Conservation (phyloP, 2,888 invertebrate genomes). For the Monoplex corrugatus region DNA sequence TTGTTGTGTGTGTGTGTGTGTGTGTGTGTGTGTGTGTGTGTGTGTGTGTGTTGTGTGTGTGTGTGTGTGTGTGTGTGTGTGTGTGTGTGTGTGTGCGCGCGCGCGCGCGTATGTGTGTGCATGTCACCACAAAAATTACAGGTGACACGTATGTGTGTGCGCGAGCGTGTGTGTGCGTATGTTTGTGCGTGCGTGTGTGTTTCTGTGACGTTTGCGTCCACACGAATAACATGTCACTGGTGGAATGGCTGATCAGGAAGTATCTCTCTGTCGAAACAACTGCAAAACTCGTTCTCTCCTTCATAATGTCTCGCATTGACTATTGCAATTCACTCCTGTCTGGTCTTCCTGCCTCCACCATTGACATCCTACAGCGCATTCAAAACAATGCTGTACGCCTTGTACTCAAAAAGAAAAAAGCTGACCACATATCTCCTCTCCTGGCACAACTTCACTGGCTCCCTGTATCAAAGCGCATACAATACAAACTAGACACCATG, state of each 20-base stretch:
- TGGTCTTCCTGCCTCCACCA: too few species aligned
- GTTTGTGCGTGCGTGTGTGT: not conserved
- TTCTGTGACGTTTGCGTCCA: not conserved
- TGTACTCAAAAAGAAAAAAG: too few species aligned
- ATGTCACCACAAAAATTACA: not conserved
- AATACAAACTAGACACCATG: too few species aligned
- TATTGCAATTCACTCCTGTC: too few species aligned
- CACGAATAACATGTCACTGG: too few species aligned
- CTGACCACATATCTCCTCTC: too few species aligned
- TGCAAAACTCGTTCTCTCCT: not conserved
- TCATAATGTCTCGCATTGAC: too few species aligned
- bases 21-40: not conserved
- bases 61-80: not conserved
- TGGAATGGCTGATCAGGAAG: too few species aligned
- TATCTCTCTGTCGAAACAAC: not conserved
- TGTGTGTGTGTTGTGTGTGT: not conserved
- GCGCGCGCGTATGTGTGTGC: not conserved
- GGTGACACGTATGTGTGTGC: not conserved
- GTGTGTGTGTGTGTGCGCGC: not conserved
- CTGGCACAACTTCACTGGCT: too few species aligned
- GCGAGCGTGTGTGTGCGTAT: not conserved
- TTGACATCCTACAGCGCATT: too few species aligned
- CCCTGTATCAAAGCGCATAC: too few species aligned
- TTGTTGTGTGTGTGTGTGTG: not conserved
- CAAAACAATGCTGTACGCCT: too few species aligned